Evolutionary conservation across 1,140 invertebrate genomes (phyloP).

Genomic region (Camponotus pennsylvanicus): DNA sequence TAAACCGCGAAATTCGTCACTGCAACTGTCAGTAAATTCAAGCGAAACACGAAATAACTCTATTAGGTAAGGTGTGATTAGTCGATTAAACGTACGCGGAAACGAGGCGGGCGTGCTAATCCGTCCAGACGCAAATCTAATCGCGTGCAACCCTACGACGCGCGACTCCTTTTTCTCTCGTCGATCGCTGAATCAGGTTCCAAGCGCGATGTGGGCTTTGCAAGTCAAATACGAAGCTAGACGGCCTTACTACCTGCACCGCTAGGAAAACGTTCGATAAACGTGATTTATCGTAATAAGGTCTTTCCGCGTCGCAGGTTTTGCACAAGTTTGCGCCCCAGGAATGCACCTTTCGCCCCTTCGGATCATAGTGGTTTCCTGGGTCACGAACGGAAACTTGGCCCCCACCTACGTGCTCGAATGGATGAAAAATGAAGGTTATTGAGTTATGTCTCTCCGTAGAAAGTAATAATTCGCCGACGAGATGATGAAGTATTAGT

Average conservation of each 20-base stretch:
- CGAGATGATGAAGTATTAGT: constrained; percentile 62
- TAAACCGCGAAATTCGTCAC: constrained; percentile 33
- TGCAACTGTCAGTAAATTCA: constrained; percentile 6
- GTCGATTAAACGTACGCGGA: constrained; percentile 27
- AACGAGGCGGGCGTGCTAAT: constrained; percentile 39
- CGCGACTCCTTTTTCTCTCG: constrained; percentile 55
- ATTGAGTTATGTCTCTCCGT: constrained; percentile 57
- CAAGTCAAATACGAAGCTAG: constrained; percentile 71
- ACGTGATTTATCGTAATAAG: constrained; percentile 77
- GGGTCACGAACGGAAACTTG: constrained; percentile 46
- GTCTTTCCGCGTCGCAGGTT: constrained; percentile 64
- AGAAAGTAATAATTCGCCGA: constrained; percentile 64
- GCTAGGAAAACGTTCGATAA: constrained; percentile 68
- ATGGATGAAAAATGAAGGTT: constrained; percentile 65
- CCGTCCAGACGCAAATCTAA: constrained; percentile 44
- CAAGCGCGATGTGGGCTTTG: constrained; percentile 63
- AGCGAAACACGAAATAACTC: constrained; percentile 42
- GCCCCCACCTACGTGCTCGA: constrained; percentile 12
- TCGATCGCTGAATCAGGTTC: constrained; percentile 61
- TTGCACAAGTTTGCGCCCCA: constrained; percentile 60
- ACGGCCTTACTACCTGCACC: constrained; percentile 16
- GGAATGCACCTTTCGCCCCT: constrained; percentile 64
- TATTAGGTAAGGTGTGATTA: constrained; percentile 15
- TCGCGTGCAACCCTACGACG: constrained; percentile 46
- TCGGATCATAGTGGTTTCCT: constrained; percentile 42